Evolutionary conservation across 2,797 vertebrate species (phyloP), one percentile per base, ranked within the genome.

Genomic region (Xenentodon cancila): DNA sequence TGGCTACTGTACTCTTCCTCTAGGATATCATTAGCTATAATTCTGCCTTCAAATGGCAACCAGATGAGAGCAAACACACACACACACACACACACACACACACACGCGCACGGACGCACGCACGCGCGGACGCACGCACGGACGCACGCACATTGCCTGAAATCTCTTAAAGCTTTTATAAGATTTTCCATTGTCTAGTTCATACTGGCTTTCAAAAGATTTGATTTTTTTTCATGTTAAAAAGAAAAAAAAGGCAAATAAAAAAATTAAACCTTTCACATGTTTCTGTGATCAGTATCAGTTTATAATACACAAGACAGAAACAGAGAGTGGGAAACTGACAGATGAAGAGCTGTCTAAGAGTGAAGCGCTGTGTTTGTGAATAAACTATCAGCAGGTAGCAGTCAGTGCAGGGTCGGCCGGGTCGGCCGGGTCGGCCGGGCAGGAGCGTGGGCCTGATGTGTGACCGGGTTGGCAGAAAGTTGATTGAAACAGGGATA

Each of bases 1-100:
- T 72, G 84, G 90, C 91, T 91, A 91, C 91, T 83, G 91, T 87
- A 91, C 86, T 86, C 87, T 81, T 91, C 83, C 88, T 90, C 81
- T 82, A 90, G 85, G 90, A 88, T 87, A 87, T 91, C 90, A 90
- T 89, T 90, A 92, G 82, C 81, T 70, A 83, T 83, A 88, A 88
- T 90, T 88, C 86, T 77, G 77, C 71, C 76, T 75, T 81, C 74
- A 91, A 90, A 93, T 91, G 79, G 81, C 64, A 87, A 91, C 88
- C 91, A 92, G 89, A 92, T 91, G 88, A 92, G 30, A 5, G 30
- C 30, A 30, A 30, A 30, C 25, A 25, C 25, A 25, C 25, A 25
- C 25, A 25, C 25, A 25, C 25, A 25, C 25, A 25, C 25, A 25
- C 25, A 25, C 25, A 25, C 25, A 25, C 25, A 25, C 25, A 25